Conservation (phyloP, 2,113 vertebrate genomes). For the Toxostoma redivivum region DNA sequence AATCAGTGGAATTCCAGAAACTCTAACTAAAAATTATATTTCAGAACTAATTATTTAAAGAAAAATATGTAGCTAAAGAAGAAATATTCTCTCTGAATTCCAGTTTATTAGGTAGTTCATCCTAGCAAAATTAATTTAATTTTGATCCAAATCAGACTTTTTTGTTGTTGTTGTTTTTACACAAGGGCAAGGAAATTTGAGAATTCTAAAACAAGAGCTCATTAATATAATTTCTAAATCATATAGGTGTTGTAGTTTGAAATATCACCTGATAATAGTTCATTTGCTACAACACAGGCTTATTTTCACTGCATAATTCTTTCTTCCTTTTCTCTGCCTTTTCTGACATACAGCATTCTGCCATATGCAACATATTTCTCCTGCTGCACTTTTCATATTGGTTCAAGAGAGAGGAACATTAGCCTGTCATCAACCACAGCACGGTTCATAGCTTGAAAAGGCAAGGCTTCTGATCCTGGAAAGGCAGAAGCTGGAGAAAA, state of each 20-base stretch:
- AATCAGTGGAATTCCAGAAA: background rate
- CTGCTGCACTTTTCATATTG: background rate
- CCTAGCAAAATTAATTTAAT: background rate
- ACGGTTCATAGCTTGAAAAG: background rate
- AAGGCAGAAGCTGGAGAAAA: background rate
- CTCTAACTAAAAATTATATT: background rate
- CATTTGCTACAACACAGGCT: background rate
- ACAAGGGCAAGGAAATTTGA: background rate
- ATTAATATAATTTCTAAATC: background rate
- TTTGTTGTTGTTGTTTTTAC: background rate
- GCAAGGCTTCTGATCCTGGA: background rate
- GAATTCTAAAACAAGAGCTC: background rate
- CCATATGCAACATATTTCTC: background rate
- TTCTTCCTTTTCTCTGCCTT: background rate
- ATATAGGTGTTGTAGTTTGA: background rate
- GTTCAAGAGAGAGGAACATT: background rate
- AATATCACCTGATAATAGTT: background rate
- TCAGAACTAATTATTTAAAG: background rate
- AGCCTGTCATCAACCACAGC: background rate
- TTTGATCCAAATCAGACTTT: background rate
- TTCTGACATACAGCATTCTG: background rate
- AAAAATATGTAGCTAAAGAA: background rate
- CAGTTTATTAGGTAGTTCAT: background rate
- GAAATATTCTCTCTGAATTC: background rate
- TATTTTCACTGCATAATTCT: background rate